Evolutionary conservation across 2,113 vertebrate genomes (phyloP).

Genomic region (Raja brachyura): DNA sequence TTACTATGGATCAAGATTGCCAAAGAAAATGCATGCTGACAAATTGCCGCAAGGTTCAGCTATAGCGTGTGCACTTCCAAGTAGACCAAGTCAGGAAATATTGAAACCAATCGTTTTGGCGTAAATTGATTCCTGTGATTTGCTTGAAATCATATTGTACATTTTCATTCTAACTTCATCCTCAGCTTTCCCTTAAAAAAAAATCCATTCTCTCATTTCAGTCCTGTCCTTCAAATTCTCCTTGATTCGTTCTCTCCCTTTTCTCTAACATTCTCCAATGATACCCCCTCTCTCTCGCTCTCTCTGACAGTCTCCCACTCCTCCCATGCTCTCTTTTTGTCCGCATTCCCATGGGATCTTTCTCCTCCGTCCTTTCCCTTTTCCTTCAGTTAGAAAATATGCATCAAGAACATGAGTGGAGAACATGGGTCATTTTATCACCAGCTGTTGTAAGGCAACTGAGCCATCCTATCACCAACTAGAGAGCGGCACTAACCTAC

Average conservation of each 20-base stretch:
- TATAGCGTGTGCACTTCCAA: neutral
- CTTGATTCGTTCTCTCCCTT: neutral
- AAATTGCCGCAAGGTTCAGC: neutral
- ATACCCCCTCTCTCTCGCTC: neutral
- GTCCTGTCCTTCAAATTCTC: neutral
- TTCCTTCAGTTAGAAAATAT: neutral
- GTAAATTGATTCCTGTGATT: neutral
- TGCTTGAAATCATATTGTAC: neutral
- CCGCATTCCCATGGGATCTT: no score
- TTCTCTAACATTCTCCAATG: neutral
- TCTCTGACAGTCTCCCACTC: neutral
- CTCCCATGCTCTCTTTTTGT: neutral
- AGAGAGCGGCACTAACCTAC: no score
- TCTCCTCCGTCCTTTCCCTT: no score
- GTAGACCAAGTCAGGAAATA: neutral
- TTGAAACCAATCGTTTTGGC: constrained; percentile 2
- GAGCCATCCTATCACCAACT: no score
- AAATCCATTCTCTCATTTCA: neutral
- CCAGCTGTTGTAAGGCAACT: no score
- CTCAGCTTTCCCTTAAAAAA: neutral
- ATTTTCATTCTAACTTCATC: neutral
- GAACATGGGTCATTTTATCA: no score
- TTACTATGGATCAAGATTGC: neutral
- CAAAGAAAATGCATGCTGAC: neutral
- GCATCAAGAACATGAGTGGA: neutral